Base-by-base conservation (phyloP, 2,797 vertebrate species). In the Arrhamphus sclerolepis region DNA sequence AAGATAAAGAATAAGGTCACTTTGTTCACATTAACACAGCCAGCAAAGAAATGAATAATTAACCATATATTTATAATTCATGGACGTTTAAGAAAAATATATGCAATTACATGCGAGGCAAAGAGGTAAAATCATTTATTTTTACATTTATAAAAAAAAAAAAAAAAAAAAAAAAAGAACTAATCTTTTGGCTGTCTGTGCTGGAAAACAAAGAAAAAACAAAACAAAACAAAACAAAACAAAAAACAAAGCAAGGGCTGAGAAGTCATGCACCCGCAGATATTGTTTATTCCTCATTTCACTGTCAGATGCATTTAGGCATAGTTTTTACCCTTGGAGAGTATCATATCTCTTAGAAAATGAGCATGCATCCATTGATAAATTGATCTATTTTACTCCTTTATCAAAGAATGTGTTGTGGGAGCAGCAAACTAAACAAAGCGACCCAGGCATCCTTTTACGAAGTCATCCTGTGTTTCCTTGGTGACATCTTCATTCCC, bases 21-120 rank as follows among this genome's bases (percentile, higher is more conserved):
- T 91, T 89, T 87, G 85, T 90, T 88, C 85, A 85, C 88, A 91
- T 91, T 90, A 92, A 88, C 79, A 77, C 85, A 72, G 85, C 80
- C 74, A 87, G 87, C 72, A 72, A 61, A 31, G 46, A 7, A 19
- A 85, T 93, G 84, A 89, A 93, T 92, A 87, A 92, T 92, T 89
- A 80, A 93, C 83, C 29, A 70, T 47, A 43, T 77, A 85, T 90
- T 85, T 82, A 91, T 91, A 87, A 92, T 92, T 90, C 85, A 92
- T 90, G 66, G 65, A 82, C 83, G 75, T 87, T 87, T 89, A 87
- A 89, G 83, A 89, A 85, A 91, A 91, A 92, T 91, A 89, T 88
- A 77, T 85, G 77, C 84, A 88, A 89, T 92, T 89, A 87, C 77
- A 53, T 72, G 63, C 63, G 72, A n/a, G n/a, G n/a, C n/a, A n/a